Percentiles rank a stretch among this genome's conserved stretches.
phyloP scores from a whole-genome alignment of 2,888 invertebrate species.

The Scrobipalpa atriplicella region DNA sequence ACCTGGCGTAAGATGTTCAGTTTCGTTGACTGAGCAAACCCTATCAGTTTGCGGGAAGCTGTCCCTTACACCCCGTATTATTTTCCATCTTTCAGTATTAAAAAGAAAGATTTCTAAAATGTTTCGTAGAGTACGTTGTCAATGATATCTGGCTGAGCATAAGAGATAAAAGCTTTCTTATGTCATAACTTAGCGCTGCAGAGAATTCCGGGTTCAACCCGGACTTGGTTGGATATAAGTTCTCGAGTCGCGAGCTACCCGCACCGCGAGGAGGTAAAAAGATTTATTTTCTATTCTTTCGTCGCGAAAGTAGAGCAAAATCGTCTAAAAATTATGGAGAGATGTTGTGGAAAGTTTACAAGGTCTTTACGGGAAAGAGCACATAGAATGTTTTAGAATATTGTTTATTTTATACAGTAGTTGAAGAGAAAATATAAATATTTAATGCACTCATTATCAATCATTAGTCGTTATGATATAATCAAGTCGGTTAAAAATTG shows the following conservation, averaged over 20 bases:
- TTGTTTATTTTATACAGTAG: background rate
- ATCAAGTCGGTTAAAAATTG: too few relatives aligned
- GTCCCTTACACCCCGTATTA: too few relatives aligned
- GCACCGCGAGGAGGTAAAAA: background rate
- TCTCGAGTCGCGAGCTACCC: conserved; percentile 11
- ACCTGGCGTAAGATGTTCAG: too few relatives aligned
- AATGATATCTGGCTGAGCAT: conserved; percentile 16
- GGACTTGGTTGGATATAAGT: conserved; percentile 21
- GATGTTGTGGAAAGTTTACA: background rate
- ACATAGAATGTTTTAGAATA: background rate
- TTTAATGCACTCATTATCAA: too few relatives aligned
- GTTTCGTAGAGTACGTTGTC: background rate
- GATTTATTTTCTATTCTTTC: conserved; percentile 17
- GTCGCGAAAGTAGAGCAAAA: background rate
- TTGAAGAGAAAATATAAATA: too few relatives aligned
- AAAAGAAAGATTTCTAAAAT: background rate
- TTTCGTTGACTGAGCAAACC: too few relatives aligned
- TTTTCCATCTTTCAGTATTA: too few relatives aligned
- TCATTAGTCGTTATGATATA: too few relatives aligned
- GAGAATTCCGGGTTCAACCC: conserved; percentile 47
- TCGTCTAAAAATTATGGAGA: background rate
- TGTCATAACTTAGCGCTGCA: conserved; percentile 57
- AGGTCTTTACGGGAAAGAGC: background rate
- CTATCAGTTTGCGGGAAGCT: too few relatives aligned
- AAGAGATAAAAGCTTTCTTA: conserved; percentile 65